Evolutionary conservation across 2,888 invertebrate species (phyloP).

Genomic region (Agrotis ipsilon): DNA sequence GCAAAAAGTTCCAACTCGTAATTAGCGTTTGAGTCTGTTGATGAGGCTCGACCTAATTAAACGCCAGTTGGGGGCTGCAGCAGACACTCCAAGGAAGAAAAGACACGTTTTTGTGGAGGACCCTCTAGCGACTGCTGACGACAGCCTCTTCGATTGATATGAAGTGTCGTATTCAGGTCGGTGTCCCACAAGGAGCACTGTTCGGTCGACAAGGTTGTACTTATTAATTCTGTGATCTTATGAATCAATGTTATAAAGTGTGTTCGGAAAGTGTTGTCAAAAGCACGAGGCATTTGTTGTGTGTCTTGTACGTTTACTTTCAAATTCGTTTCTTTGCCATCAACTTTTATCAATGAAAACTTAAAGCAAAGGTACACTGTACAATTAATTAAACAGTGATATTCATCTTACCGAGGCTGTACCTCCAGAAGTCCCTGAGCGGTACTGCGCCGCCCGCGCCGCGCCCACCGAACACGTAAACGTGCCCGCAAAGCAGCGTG

Average conservation of each 20-base stretch:
- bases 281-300: background rate
- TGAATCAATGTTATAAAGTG: background rate
- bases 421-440: slow-evolving; percentile 96
- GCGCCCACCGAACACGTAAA: slow-evolving; percentile 96
- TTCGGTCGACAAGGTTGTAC: background rate
- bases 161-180: slow-evolving; percentile 25
- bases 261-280: too few species aligned
- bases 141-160: slow-evolving; percentile 39
- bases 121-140: slow-evolving; percentile 55
- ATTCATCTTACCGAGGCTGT: slow-evolving; percentile 92
- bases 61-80: slow-evolving; percentile 17
- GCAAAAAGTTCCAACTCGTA: slow-evolving; percentile 35
- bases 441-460: slow-evolving; percentile 96
- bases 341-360: too few species aligned
- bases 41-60: slow-evolving; percentile 72
- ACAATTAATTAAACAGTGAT: background rate
- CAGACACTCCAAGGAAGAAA: slow-evolving; percentile 51
- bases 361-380: too few species aligned
- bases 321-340: too few species aligned
- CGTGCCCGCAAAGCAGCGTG: slow-evolving; percentile 94
- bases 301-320: background rate
- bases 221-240: background rate
- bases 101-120: slow-evolving; percentile 55
- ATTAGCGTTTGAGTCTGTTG: slow-evolving; percentile 45
- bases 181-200: slow-evolving; percentile 18